A percentile compares a stretch with the other conserved stretches of the same genome.
Evolutionary conservation across 2,888 invertebrate species (phyloP).

Genomic region (Trissolcus brochymenae): DNA sequence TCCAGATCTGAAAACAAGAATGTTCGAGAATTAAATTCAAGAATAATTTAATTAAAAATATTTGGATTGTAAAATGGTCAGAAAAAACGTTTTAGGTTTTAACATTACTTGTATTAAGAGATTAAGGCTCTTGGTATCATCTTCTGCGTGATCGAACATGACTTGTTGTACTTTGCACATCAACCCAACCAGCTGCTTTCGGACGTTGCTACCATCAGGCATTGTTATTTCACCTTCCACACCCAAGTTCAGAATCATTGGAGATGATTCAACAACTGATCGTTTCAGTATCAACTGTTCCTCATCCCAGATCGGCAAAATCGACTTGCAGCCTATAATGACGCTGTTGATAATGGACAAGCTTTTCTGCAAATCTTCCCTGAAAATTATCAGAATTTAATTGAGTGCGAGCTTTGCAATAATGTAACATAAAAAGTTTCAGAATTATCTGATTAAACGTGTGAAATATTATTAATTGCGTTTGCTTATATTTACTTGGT

Average conservation of each 20-base stretch:
- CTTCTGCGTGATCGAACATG: slow-evolving; percentile 83
- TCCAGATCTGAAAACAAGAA: slow-evolving; percentile 81
- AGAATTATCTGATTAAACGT: too few relatives aligned
- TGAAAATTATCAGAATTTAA: too few relatives aligned
- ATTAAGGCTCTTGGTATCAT: slow-evolving; percentile 87
- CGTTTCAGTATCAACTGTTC: slow-evolving; percentile 75
- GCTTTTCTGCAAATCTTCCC: slow-evolving; percentile 83
- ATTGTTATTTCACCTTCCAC: slow-evolving; percentile 76
- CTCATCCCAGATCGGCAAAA: slow-evolving; percentile 85
- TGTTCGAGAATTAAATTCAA: background rate
- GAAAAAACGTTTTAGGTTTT: background rate
- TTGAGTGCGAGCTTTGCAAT: too few relatives aligned
- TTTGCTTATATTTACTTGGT: too few relatives aligned
- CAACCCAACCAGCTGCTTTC: slow-evolving; percentile 80
- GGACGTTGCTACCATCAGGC: slow-evolving; percentile 84
- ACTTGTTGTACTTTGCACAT: slow-evolving; percentile 82
- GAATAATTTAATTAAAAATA: slow-evolving; percentile 1
- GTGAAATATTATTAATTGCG: too few relatives aligned
- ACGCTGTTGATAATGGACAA: slow-evolving; percentile 83
- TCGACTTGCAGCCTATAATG: slow-evolving; percentile 80
- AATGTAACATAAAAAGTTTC: too few relatives aligned
- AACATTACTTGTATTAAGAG: slow-evolving; percentile 72
- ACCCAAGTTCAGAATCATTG: slow-evolving; percentile 67
- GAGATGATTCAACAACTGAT: slow-evolving; percentile 73
- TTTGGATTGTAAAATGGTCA: background rate